Evolutionary conservation across 1,140 invertebrate species (phyloP).

Genomic region (Protaetia brevitarsis): DNA sequence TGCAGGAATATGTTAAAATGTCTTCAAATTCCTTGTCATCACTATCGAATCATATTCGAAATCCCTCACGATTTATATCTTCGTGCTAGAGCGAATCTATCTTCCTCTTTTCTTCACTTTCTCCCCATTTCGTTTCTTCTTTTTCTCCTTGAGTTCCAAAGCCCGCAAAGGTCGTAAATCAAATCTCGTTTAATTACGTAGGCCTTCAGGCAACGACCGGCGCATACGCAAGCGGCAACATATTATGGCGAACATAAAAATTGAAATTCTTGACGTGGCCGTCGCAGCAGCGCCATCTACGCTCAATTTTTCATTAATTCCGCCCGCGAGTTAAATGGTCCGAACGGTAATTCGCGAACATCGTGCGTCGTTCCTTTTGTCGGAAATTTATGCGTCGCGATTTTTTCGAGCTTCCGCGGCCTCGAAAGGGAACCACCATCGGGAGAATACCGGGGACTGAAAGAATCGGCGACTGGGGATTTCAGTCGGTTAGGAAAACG

Average conservation of each 20-base stretch:
- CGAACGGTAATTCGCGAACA: slow-evolving; percentile 5
- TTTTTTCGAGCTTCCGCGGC: no score
- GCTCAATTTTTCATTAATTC: slow-evolving; percentile 3
- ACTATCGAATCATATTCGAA: no score
- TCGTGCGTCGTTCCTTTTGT: not conserved
- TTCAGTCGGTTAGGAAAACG: not conserved
- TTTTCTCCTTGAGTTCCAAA: no score
- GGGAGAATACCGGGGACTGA: not conserved
- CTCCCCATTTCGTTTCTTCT: no score
- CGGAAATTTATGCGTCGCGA: slow-evolving; percentile 12
- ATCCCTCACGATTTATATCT: no score
- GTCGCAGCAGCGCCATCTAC: not conserved
- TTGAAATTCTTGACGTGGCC: not conserved
- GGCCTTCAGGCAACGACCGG: not conserved
- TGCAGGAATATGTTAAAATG: no score
- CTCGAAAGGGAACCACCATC: no score
- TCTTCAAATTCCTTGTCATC: no score
- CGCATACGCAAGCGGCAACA: not conserved
- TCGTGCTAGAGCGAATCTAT: no score
- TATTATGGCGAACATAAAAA: not conserved
- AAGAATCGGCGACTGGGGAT: not conserved
- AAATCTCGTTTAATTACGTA: slow-evolving; percentile 6
- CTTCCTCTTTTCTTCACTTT: no score
- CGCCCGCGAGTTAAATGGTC: slow-evolving; percentile 13
- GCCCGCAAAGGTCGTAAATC: not conserved